Percentiles rank a stretch among this genome's conserved stretches.
Evolutionary conservation across 1,140 invertebrate genomes (phyloP).

Genomic region (Drosophila saltans): DNA sequence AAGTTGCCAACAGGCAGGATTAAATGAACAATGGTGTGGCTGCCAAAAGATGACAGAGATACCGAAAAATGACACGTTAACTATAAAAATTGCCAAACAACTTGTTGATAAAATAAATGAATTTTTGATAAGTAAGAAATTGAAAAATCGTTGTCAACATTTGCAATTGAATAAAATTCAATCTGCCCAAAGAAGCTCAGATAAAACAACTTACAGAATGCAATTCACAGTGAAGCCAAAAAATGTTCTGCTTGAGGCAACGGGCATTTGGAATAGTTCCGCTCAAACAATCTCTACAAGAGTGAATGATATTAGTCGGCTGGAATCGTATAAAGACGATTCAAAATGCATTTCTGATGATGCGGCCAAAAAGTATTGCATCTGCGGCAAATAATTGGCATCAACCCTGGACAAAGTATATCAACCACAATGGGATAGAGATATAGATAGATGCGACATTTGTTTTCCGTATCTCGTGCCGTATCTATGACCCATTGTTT

Average conservation of each 20-base stretch:
- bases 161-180: constrained; percentile 27
- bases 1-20: constrained; percentile 88
- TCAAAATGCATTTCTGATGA: constrained; percentile 84
- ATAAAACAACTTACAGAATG: constrained; percentile 21
- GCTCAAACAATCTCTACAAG: constrained; percentile 47
- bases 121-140: constrained; percentile 40
- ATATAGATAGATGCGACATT: constrained; percentile 21
- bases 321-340: constrained; percentile 85
- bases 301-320: constrained; percentile 85
- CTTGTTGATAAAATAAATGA: constrained; percentile 83
- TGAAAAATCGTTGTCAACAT: constrained; percentile 38
- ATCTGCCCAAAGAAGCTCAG: constrained; percentile 23
- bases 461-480: constrained; percentile 25
- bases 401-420: constrained; percentile 28
- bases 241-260: constrained; percentile 85
- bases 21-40: constrained; percentile 91
- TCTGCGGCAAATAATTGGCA: constrained; percentile 65
- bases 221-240: constrained; percentile 48
- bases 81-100: constrained; percentile 82
- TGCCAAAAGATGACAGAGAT: constrained; percentile 85
- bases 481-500: constrained; percentile 45
- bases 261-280: constrained; percentile 81
- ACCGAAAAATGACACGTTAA: constrained; percentile 62
- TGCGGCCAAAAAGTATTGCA: constrained; percentile 85
- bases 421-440: constrained; percentile 18